phyloP scores from a whole-genome alignment of 2,113 vertebrate genomes.

The Trinectes maculatus region DNA sequence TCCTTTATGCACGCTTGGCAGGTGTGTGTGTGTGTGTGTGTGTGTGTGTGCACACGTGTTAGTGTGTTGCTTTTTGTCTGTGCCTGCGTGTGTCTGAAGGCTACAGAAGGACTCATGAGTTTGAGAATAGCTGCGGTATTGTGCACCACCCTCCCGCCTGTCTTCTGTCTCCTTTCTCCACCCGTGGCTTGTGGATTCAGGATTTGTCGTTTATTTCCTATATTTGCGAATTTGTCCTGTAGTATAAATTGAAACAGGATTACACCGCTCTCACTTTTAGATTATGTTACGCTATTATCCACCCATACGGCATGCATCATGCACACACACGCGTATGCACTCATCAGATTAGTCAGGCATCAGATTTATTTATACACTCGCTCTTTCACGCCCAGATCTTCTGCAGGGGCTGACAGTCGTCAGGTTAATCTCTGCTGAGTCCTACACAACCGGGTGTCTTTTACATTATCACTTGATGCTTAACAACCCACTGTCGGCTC shows the following conservation, averaged over 20 bases:
- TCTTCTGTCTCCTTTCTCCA: conserved; percentile 20
- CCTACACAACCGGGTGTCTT: conserved; percentile 74
- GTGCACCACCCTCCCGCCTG: conserved; percentile 20
- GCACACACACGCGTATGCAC: conserved; percentile 40
- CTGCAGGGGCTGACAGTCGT: conserved; percentile 70
- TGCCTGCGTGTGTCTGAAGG: conserved; percentile 41
- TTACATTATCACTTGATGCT: conserved; percentile 64
- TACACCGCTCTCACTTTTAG: conserved; percentile 46
- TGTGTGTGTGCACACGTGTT: not conserved
- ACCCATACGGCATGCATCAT: conserved; percentile 27
- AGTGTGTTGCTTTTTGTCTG: conserved; percentile 42
- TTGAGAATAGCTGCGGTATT: conserved; percentile 51
- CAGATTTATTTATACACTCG: conserved; percentile 70
- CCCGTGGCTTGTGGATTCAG: conserved; percentile 10
- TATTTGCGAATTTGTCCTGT: conserved; percentile 34
- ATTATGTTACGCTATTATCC: conserved; percentile 48
- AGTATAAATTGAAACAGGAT: conserved; percentile 40
- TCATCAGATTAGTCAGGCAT: conserved; percentile 71
- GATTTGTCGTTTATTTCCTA: conserved; percentile 51
- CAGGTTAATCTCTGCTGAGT: conserved; percentile 80
- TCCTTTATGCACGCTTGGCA: conserved; percentile 72
- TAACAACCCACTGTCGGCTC: conserved; percentile 67
- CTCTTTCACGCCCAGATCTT: conserved; percentile 64
- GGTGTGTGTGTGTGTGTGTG: conserved; percentile 48
- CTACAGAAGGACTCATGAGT: conserved; percentile 48